phyloP scores from a whole-genome alignment of 2,888 invertebrate species.

The Nycteola revayana region DNA sequence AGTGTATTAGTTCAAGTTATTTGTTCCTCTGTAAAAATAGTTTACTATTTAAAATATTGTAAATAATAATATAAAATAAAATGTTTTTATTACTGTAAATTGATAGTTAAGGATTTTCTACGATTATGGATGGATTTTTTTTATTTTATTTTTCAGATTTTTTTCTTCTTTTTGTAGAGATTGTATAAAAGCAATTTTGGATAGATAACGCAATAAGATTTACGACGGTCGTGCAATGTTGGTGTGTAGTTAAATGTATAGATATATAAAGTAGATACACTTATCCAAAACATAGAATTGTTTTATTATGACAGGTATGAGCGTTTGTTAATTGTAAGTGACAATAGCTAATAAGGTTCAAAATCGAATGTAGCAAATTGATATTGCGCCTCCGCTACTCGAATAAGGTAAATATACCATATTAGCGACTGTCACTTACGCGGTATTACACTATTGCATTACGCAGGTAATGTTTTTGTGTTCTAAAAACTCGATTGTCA shows the following conservation, averaged over 20 bases:
- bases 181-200: constrained; percentile 37
- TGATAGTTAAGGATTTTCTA: constrained; percentile 68
- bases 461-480: too few species aligned
- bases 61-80: constrained; percentile 61
- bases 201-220: constrained; percentile 45
- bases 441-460: too few species aligned
- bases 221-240: constrained; percentile 66
- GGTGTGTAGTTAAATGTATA: constrained; percentile 53
- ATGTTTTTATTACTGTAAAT: constrained; percentile 78
- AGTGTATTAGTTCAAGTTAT: constrained; percentile 71
- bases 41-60: constrained; percentile 74
- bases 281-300: constrained; percentile 20
- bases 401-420: too few species aligned
- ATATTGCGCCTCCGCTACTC: too few species aligned
- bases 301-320: constrained; percentile 19
- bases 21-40: constrained; percentile 80
- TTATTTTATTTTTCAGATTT: constrained; percentile 28
- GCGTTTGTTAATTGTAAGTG: too few species aligned
- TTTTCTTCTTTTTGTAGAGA: constrained; percentile 31
- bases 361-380: too few species aligned
- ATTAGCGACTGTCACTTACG: too few species aligned
- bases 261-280: constrained; percentile 30
- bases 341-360: too few species aligned
- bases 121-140: constrained; percentile 37
- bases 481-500: too few species aligned